phyloP scores from a whole-genome alignment of 2,888 invertebrate species.

The Monoplex corrugatus region DNA sequence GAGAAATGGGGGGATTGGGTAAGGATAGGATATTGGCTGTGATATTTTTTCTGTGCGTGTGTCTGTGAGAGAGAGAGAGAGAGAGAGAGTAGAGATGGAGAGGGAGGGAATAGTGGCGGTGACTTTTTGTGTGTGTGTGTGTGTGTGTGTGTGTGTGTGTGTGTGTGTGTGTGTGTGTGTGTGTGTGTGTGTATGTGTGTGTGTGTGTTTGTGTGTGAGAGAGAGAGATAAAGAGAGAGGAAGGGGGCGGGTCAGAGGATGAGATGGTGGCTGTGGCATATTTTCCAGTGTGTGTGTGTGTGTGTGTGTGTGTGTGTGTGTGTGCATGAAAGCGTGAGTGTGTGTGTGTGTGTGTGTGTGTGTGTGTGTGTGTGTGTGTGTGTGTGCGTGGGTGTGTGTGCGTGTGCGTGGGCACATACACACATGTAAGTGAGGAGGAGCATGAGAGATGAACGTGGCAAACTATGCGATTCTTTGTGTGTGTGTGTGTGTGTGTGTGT shows the following conservation, averaged over 20 bases:
- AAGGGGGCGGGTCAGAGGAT: no score
- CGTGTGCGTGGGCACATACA: neutral
- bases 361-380: slow-evolving; percentile 1
- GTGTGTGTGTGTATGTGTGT: neutral
- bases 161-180: neutral
- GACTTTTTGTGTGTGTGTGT: no score
- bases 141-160: neutral
- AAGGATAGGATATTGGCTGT: no score
- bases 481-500: neutral
- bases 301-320: neutral
- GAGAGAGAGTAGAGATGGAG: no score
- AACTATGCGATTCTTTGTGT: neutral
- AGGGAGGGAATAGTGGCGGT: no score
- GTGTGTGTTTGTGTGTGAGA: neutral
- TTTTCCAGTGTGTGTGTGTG: neutral
- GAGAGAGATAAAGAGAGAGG: no score
- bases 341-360: neutral
- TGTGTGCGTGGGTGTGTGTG: neutral
- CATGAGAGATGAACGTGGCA: no score
- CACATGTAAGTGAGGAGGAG: no score
- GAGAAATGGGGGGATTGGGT: no score
- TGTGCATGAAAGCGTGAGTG: neutral
- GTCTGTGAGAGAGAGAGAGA: no score
- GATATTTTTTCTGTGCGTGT: no score
- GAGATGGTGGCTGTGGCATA: no score